A percentile compares a stretch with the other conserved stretches of the same genome.
These are phyloP conservation scores for Tachycineta bicolor DNA, from an alignment of 2,113 vertebrate species.

Conservation along the genomic window DNA sequence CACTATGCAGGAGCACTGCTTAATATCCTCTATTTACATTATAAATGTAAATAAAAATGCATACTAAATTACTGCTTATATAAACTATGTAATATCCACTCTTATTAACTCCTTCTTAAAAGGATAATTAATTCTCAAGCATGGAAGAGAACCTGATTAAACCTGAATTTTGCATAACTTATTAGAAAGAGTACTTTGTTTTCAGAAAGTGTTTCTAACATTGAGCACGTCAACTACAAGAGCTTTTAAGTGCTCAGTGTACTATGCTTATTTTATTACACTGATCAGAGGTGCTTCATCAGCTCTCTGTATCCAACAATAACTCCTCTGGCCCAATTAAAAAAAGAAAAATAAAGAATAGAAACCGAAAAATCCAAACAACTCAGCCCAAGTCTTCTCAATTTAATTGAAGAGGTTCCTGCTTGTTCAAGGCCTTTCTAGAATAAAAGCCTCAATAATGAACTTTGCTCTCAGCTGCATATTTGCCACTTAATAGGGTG, in stretches of 20 bases:
- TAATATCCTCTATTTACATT: constrained; percentile 10
- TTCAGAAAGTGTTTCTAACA: constrained; percentile 10
- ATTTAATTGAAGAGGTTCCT: neutral
- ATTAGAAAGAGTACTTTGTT: constrained; percentile 31
- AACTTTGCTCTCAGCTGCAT: neutral
- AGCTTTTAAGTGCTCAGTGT: neutral
- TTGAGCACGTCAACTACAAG: neutral
- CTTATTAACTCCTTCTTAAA: constrained; percentile 30
- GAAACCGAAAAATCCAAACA: no score
- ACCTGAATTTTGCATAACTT: constrained; percentile 14
- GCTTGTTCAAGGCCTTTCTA: neutral
- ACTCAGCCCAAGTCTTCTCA: neutral
- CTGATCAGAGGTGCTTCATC: neutral
- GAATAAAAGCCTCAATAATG: neutral
- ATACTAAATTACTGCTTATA: constrained; percentile 46
- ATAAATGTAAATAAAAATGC: constrained; percentile 26
- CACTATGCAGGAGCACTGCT: neutral
- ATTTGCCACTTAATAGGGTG: neutral
- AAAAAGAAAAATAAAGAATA: fast-evolving
- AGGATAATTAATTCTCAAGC: constrained; percentile 38
- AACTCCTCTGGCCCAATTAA: neutral
- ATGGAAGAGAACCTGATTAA: constrained; percentile 37
- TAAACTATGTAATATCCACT: constrained; percentile 25
- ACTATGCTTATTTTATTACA: neutral
- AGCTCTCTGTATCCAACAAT: neutral